Evolutionary conservation across 2,113 vertebrate genomes (phyloP), one percentile per base, ranked within the genome.

Genomic region (Turdus rufiventris): DNA sequence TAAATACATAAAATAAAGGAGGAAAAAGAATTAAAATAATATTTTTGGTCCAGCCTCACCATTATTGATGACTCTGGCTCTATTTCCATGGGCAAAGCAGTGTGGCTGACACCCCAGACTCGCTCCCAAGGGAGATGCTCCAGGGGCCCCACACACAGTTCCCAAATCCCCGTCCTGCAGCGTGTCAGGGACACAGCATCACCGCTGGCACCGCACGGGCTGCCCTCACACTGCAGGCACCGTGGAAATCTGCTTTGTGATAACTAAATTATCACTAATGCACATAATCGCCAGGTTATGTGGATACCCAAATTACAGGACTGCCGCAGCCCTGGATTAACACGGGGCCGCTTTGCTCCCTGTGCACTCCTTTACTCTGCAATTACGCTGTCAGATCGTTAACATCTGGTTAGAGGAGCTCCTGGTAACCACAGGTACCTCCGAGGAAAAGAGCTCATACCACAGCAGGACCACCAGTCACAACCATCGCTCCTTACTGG

Each of bases 231-330:
- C 84, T 0, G 14, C 93, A 89, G 90, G 90, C 95, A 85, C 74
- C 9, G 18, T 3, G 58, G 72, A 86, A 94, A 77, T 88, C 71
- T 80, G 89, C 75, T 88, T 82, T 80, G 70, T 91, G 91, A 94
- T 97, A 93, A 93, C 85, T 91, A 81, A 96, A 97, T 96, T 70
- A 93, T 71, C 93, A 45, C 71, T 86, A 95, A 95, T 84, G 91
- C 93, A 91, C 89, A 48, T 89, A 89, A 94, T 93, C 34, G 63
- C 14, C 23, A 13, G 94, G 95, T 93, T 83, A 77, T 18, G 85
- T 17, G 82, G 89, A 75, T 85, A 67, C 88, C 93, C 89, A 94
- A 95, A 95, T 96, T 90, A 94, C 88, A 94, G 89, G 63, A 74
- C 29, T 74, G 88, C 92, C 33, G 67, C 89, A n/a, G 89, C 78